phyloP scores from a whole-genome alignment of 2,888 invertebrate species.

The Oscheius onirici region DNA sequence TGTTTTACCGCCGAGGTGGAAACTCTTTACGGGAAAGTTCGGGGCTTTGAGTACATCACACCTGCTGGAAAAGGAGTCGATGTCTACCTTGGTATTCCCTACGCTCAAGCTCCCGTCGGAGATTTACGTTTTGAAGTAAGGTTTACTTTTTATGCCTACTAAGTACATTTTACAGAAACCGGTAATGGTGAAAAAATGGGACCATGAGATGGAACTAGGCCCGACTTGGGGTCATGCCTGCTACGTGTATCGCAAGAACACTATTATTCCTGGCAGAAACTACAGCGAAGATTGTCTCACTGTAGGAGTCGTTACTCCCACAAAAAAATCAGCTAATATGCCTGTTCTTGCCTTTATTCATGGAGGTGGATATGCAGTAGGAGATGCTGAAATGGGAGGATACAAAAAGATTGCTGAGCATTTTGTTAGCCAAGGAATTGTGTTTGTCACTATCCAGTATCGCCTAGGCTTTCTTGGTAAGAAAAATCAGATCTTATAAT shows the following conservation, averaged over 20 bases:
- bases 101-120: constrained; percentile 52
- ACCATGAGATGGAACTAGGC: neutral
- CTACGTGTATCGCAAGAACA: neutral
- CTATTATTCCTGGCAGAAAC: constrained; percentile 43
- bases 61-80: constrained; percentile 20
- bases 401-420: constrained; percentile 50
- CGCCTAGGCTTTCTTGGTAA: constrained; percentile 54
- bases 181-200: constrained; percentile 53
- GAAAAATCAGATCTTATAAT: neutral
- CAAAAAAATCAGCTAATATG: constrained; percentile 34
- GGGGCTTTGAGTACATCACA: constrained; percentile 10
- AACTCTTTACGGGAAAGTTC: neutral
- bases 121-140: constrained; percentile 47
- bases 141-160: neutral
- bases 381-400: constrained; percentile 43
- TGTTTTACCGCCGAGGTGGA: neutral
- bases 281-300: constrained; percentile 57
- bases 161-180: constrained; percentile 41
- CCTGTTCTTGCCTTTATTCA: constrained; percentile 56
- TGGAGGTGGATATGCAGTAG: constrained; percentile 55
- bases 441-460: constrained; percentile 58
- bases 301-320: constrained; percentile 53
- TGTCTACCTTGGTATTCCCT: constrained; percentile 55
- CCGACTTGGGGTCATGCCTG: neutral
- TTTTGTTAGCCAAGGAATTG: constrained; percentile 52